A percentile compares a stretch with the other conserved stretches of the same genome.
Conservation (phyloP, 2,113 vertebrate species). For the Acanthochromis polyacanthus region DNA sequence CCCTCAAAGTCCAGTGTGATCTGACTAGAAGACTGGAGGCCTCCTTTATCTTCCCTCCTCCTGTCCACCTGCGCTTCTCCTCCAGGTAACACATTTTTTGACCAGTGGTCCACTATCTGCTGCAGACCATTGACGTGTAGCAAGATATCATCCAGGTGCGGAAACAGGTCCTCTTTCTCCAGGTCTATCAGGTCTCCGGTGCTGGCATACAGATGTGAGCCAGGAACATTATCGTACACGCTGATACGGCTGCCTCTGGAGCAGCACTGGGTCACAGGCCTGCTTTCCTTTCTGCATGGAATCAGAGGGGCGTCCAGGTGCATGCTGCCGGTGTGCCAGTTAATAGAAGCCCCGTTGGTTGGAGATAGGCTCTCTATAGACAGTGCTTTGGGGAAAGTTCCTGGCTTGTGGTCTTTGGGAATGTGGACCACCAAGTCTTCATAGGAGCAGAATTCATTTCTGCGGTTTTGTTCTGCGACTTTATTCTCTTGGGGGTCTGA, state of each 20-base stretch:
- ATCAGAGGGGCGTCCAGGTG: constrained; percentile 81
- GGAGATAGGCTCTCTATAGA: constrained; percentile 96
- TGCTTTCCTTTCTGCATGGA: constrained; percentile 81
- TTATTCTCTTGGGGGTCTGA: constrained; percentile 80
- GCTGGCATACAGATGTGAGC: constrained; percentile 95
- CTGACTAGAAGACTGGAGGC: constrained; percentile 83
- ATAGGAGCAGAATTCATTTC: constrained; percentile 92
- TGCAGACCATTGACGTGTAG: constrained; percentile 93
- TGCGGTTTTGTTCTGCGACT: constrained; percentile 85
- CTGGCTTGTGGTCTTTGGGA: constrained; percentile 97
- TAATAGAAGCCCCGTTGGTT: constrained; percentile 84
- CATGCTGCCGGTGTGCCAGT: constrained; percentile 89
- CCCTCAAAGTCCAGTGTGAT: constrained; percentile 94
- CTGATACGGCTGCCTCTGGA: constrained; percentile 90
- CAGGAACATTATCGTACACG: constrained; percentile 92
- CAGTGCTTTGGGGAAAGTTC: constrained; percentile 97
- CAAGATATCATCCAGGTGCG: constrained; percentile 93
- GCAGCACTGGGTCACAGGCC: constrained; percentile 86
- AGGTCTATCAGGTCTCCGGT: constrained; percentile 95
- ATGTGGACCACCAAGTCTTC: constrained; percentile 94
- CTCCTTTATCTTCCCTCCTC: constrained; percentile 68
- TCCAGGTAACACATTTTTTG: constrained; percentile 88
- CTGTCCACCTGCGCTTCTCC: constrained; percentile 73
- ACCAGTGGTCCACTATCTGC: constrained; percentile 95
- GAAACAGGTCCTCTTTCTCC: constrained; percentile 93